A percentile compares a stretch with the other conserved stretches of the same genome.
Conservation (phyloP, 1,140 invertebrate genomes). For the Linepithema humile region DNA sequence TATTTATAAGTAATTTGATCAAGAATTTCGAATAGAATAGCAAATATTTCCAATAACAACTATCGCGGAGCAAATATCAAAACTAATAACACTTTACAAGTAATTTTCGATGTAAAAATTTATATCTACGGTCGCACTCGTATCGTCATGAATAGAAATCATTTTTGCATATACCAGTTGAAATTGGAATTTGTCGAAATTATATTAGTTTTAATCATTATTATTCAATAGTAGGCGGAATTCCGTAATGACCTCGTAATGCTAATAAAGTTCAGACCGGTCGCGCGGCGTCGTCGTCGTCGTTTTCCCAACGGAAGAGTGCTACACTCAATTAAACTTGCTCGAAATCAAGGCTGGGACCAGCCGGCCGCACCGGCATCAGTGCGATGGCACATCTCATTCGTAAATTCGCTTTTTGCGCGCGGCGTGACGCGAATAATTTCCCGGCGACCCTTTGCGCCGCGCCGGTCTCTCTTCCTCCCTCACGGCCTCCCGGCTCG, state of each 20-base stretch:
- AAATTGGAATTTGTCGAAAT: background rate
- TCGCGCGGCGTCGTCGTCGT: no score
- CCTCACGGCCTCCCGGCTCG: constrained; percentile 39
- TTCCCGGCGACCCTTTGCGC: constrained; percentile 65
- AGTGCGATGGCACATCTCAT: constrained; percentile 72
- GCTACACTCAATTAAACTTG: constrained; percentile 82
- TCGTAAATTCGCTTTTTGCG: constrained; percentile 76
- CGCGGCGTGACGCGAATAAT: constrained; percentile 76
- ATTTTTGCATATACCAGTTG: background rate
- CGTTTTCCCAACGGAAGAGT: constrained; percentile 71
- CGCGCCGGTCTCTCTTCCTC: constrained; percentile 33
- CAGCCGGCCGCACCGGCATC: constrained; percentile 66
- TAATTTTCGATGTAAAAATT: constrained; percentile 14
- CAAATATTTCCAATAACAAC: background rate
- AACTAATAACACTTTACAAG: background rate
- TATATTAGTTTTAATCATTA: constrained; percentile 5
- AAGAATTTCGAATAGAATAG: background rate
- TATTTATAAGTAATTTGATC: background rate
- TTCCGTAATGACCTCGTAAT: constrained; percentile 34
- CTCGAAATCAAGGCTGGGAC: constrained; percentile 78
- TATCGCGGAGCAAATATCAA: background rate
- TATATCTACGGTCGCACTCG: background rate
- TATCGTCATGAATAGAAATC: background rate
- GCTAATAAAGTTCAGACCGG: constrained; percentile 58
- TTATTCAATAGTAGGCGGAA: background rate